These are phyloP conservation scores for Vanacampus margaritifer DNA, from an alignment of 2,113 vertebrate species.

Conservation along the genomic window DNA sequence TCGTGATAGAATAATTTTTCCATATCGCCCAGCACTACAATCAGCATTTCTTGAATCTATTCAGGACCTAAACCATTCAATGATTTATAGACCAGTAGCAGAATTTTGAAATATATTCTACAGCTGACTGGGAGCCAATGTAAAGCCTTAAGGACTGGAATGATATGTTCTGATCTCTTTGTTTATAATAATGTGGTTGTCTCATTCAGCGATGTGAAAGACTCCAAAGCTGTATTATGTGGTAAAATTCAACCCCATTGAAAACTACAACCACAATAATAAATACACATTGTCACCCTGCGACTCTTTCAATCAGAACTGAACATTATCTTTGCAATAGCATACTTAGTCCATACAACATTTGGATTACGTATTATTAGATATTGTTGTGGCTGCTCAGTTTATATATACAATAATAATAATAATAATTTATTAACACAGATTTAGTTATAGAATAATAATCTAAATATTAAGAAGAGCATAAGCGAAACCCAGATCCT, in stretches of 20 bases:
- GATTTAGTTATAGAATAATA: neutral
- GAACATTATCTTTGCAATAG: neutral
- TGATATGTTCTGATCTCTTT: no score
- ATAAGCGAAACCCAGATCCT: neutral
- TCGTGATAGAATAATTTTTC: no score
- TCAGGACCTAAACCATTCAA: no score
- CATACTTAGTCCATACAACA: neutral
- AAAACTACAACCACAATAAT: neutral
- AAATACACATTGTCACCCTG: conserved; percentile 2
- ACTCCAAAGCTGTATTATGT: neutral
- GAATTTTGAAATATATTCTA: no score
- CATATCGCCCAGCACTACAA: no score
- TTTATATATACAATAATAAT: no score
- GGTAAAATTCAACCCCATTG: conserved; percentile 20
- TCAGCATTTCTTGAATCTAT: no score
- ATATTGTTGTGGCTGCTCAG: neutral
- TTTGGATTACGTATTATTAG: neutral
- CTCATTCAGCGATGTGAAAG: neutral
- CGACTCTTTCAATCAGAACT: neutral
- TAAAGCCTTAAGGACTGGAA: no score
- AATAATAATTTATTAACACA: neutral
- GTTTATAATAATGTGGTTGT: no score
- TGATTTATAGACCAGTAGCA: no score
- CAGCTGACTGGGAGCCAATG: no score
- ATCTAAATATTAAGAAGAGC: neutral